Base-by-base conservation (phyloP, 2,797 vertebrate species). In the Catharus ustulatus region DNA sequence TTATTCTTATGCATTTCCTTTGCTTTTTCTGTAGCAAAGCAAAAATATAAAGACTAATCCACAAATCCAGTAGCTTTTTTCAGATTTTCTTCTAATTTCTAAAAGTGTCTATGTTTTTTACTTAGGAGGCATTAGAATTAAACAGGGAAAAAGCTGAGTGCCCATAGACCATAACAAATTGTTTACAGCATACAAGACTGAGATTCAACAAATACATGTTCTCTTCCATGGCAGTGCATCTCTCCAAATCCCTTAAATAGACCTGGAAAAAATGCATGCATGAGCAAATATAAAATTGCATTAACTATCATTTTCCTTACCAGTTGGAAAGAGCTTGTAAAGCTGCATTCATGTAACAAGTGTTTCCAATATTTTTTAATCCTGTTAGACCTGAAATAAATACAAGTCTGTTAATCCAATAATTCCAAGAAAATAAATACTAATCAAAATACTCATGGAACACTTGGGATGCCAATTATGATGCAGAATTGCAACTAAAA, bases 261-360 rank as follows among this genome's bases (percentile, higher is more conserved):
- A 34, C 27, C 48, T 61, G 52, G 30, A 71, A 36, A 87, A 81
- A 71, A 58, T 6, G 11, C 18, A 69, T 1, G 6, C 23, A 51
- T 30, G 84, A 79, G 19, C 34, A 89, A 91, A 69, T 32, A 78
- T 3, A 49, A 75, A 59, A 38, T 27, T 22, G 69, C 14, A 54
- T 75, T 75, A 76, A 77, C 26, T 54, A 9, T 13, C 1, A 32
- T 69, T 68, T 81, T 84, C 55, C 98, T 98, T 97, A 99, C 99
- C 99, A 99, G 97, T 99, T 99, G 84, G 99, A 99, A 95, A 99
- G 98, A 58, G 99, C 99, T 96, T 99, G 99, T 59, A 99, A 98
- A 90, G 99, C 99, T 46, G 99, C 99, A 82, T 99, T 99, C 99
- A 99, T 99, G 93, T 99, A 99, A 98, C 99, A 99, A 91, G 99